phyloP scores from a whole-genome alignment of 2,797 vertebrate species.

The Margarornis squamiger region DNA sequence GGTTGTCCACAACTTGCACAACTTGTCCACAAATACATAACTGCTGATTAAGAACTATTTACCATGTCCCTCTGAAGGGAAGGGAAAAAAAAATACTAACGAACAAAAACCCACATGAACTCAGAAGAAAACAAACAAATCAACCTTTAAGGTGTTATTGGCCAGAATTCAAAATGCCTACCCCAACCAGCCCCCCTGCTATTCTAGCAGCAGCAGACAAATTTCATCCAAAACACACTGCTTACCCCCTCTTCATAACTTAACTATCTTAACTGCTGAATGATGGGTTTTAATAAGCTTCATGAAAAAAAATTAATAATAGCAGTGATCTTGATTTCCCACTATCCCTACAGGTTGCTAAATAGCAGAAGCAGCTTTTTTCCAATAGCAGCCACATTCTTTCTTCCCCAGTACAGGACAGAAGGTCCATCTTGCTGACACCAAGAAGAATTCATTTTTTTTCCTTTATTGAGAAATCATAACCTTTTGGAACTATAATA shows the following conservation, averaged over 20 bases:
- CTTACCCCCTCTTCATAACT: not conserved
- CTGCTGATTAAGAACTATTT: not conserved
- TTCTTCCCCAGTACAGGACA: not conserved
- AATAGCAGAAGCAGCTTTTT: not conserved
- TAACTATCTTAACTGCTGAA: not conserved
- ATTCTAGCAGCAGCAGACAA: not conserved
- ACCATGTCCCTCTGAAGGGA: not conserved
- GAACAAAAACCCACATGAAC: not conserved
- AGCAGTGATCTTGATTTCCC: not conserved
- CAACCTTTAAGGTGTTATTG: not conserved
- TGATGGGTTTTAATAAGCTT: not conserved
- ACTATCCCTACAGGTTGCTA: not conserved
- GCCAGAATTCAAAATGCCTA: not conserved
- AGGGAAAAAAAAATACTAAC: rapidly evolving
- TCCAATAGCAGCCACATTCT: not conserved
- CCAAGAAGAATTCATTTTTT: not conserved
- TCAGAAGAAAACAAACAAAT: not conserved
- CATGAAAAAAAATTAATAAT: not conserved
- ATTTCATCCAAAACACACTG: not conserved
- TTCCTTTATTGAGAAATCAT: not conserved
- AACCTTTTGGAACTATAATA: not conserved
- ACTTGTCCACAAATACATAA: not conserved
- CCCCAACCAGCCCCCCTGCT: not conserved
- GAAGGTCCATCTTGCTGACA: not conserved
- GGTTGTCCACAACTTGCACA: not conserved